phyloP scores from a whole-genome alignment of 2,888 invertebrate genomes.

The Lepidocyrtoides sp. region DNA sequence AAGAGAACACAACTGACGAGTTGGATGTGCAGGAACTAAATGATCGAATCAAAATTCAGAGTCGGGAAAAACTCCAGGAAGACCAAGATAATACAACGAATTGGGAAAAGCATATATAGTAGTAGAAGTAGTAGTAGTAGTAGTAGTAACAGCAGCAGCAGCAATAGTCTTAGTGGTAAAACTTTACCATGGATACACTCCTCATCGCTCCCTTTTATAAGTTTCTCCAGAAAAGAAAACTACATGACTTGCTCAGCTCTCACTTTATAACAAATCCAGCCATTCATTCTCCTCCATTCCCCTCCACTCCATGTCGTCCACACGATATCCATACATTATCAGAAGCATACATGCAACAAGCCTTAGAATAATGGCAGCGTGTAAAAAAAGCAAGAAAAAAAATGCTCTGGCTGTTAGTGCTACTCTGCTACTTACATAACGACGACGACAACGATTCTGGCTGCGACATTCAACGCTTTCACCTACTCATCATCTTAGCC shows the following conservation, averaged over 20 bases:
- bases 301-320: background rate
- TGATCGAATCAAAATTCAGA: slow-evolving; percentile 87
- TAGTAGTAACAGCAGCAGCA: background rate
- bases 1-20: slow-evolving; percentile 89
- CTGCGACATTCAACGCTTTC: slow-evolving; percentile 55
- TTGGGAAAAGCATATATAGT: slow-evolving; percentile 21
- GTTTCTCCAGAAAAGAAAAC: slow-evolving; percentile 53
- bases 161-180: background rate
- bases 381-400: background rate
- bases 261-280: background rate
- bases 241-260: too few species aligned
- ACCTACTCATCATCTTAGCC: slow-evolving; percentile 12
- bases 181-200: background rate
- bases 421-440: background rate
- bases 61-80: slow-evolving; percentile 37
- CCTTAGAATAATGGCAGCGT: background rate
- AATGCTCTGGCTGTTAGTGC: background rate
- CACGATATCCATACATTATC: background rate
- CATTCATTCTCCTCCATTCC: background rate
- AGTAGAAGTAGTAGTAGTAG: background rate
- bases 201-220: background rate
- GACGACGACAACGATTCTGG: background rate
- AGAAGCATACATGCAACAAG: slow-evolving; percentile 29
- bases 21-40: slow-evolving; percentile 90
- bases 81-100: slow-evolving; percentile 5